Evolutionary conservation across 2,113 vertebrate species (phyloP).

Genomic region (Thamnaconus septentrionalis): DNA sequence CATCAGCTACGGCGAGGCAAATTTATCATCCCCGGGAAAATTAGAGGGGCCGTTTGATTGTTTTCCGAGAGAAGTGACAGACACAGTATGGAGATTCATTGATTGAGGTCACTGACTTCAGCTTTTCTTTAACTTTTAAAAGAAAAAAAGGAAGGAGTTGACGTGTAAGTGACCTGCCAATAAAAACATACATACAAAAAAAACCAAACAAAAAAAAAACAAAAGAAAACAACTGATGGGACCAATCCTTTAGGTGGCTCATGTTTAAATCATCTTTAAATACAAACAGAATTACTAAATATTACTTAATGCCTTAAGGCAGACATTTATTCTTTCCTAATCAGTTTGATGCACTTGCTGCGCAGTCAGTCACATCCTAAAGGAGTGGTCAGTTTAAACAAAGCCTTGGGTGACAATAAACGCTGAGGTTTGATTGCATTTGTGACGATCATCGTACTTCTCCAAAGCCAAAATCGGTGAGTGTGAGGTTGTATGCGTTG

Average conservation of each 20-base stretch:
- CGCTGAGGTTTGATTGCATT: constrained; percentile 61
- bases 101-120: constrained; percentile 96
- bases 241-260: constrained; percentile 96
- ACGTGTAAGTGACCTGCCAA: constrained; percentile 91
- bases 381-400: constrained; percentile 94
- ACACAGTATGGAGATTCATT: constrained; percentile 99
- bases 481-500: background rate
- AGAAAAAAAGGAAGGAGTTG: constrained; percentile 56
- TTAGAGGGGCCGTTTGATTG: constrained; percentile 15
- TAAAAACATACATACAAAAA: constrained; percentile 50
- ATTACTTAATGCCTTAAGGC: background rate
- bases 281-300: too few species aligned
- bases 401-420: constrained; percentile 89
- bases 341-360: constrained; percentile 4
- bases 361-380: constrained; percentile 81
- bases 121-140: constrained; percentile 61
- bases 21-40: constrained; percentile 16
- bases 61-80: constrained; percentile 51
- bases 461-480: constrained; percentile 1
- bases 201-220: constrained; percentile 55
- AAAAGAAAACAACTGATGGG: constrained; percentile 54
- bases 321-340: background rate
- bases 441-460: constrained; percentile 2
- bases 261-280: constrained; percentile 12
- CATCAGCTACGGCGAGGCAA: constrained; percentile 24